Percentiles rank a stretch among this genome's conserved stretches.
Conservation (phyloP, 2,888 invertebrate species). For the Nomada goodeniana region DNA sequence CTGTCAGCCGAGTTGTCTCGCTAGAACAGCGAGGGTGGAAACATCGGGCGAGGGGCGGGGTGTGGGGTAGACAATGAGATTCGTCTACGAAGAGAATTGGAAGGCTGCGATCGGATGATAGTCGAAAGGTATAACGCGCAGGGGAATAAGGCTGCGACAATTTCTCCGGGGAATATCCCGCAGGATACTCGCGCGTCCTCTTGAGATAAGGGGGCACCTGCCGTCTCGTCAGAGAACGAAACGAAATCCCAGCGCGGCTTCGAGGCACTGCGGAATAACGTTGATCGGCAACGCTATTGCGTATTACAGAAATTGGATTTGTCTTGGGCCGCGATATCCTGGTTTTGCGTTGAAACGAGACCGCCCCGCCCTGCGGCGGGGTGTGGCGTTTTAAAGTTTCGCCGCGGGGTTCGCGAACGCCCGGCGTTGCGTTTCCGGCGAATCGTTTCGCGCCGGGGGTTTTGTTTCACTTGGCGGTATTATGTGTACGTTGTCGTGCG, state of each 20-base stretch:
- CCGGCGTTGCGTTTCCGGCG: not conserved
- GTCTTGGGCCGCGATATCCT: slow-evolving; percentile 43
- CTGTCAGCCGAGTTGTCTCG: slow-evolving; percentile 16
- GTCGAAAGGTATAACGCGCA: slow-evolving; percentile 69
- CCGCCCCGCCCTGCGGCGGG: too few relatives aligned
- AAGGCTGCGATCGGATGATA: slow-evolving; percentile 70
- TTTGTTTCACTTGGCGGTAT: slow-evolving; percentile 37
- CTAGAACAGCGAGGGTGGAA: slow-evolving; percentile 2
- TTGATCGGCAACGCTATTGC: slow-evolving; percentile 56
- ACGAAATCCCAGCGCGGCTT: slow-evolving; percentile 56
- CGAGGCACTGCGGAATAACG: slow-evolving; percentile 46
- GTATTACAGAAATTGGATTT: slow-evolving; percentile 67
- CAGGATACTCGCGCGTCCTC: slow-evolving; percentile 56
- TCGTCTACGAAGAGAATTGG: slow-evolving; percentile 71
- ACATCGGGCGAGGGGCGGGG: slow-evolving; percentile 1
- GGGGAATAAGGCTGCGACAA: slow-evolving; percentile 71
- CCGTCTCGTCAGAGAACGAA: slow-evolving; percentile 53
- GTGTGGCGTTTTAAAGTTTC: not conserved
- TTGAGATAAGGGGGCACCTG: slow-evolving; percentile 53
- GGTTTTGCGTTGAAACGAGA: slow-evolving; percentile 17
- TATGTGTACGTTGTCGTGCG: slow-evolving; percentile 16
- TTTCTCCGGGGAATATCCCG: slow-evolving; percentile 69
- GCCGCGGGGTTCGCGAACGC: not conserved
- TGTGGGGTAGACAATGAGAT: slow-evolving; percentile 68
- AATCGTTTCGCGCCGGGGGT: not conserved